These are phyloP conservation scores for Sebastes vulpes DNA, from an alignment of 2,797 vertebrate genomes.

Conservation along the genomic window DNA sequence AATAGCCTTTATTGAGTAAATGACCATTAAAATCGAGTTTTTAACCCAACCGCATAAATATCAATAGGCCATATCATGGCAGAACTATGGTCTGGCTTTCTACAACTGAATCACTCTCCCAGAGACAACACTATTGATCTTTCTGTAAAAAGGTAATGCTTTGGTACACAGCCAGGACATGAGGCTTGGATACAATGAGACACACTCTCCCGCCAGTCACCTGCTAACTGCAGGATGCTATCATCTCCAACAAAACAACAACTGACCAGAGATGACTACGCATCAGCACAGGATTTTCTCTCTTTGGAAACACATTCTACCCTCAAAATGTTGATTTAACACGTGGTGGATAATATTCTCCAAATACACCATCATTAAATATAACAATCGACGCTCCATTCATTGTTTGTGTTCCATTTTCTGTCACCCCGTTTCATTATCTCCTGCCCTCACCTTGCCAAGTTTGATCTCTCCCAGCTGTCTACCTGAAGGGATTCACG, in stretches of 20 bases:
- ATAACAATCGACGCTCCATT: slow-evolving; percentile 13
- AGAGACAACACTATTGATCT: slow-evolving; percentile 85
- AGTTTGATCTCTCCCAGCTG: slow-evolving; percentile 51
- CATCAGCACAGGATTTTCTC: background rate
- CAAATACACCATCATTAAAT: slow-evolving; percentile 34
- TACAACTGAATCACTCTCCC: slow-evolving; percentile 79
- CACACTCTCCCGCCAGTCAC: slow-evolving; percentile 34
- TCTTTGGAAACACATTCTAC: slow-evolving; percentile 15
- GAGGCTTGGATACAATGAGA: slow-evolving; percentile 38
- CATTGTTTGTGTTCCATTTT: slow-evolving; percentile 34
- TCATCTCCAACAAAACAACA: slow-evolving; percentile 15
- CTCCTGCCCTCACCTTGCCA: slow-evolving; percentile 30
- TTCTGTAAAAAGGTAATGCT: slow-evolving; percentile 75
- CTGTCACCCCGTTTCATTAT: slow-evolving; percentile 49
- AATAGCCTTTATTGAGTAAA: slow-evolving; percentile 83
- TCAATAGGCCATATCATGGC: slow-evolving; percentile 77
- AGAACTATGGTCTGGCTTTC: slow-evolving; percentile 63
- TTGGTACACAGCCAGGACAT: slow-evolving; percentile 66
- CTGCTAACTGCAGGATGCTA: slow-evolving; percentile 24
- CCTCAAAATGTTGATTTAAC: slow-evolving; percentile 16
- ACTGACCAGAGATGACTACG: slow-evolving; percentile 4
- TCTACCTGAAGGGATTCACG: slow-evolving; percentile 38
- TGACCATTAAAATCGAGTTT: slow-evolving; percentile 84
- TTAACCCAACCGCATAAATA: slow-evolving; percentile 84
- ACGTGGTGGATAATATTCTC: slow-evolving; percentile 11